These are phyloP conservation scores for Standfussiana lucernea DNA, from an alignment of 2,888 invertebrate genomes.

Conservation along the genomic window DNA sequence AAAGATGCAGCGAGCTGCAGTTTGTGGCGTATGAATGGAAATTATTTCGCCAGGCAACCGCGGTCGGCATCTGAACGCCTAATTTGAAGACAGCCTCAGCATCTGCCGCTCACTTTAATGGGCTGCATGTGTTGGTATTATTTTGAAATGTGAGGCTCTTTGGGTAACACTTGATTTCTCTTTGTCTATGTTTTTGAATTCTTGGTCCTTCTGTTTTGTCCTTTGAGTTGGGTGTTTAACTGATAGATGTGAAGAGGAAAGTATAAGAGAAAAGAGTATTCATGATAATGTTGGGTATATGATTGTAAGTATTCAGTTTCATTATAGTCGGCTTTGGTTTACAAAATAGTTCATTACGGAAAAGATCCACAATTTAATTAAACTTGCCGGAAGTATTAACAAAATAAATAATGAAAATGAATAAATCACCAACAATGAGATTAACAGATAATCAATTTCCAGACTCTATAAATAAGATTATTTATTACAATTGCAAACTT, in stretches of 20 bases:
- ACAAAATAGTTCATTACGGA: background rate
- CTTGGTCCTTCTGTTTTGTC: background rate
- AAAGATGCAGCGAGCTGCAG: slow-evolving; percentile 66
- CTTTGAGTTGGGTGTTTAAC: background rate
- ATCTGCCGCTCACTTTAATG: slow-evolving; percentile 56
- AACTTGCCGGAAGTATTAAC: slow-evolving; percentile 10
- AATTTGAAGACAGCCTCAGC: slow-evolving; percentile 65
- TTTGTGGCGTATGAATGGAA: slow-evolving; percentile 65
- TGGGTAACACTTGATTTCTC: slow-evolving; percentile 16
- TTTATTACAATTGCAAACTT: slow-evolving; percentile 39
- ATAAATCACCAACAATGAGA: slow-evolving; percentile 13
- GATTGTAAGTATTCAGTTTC: background rate
- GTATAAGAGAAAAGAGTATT: background rate
- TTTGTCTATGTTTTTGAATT: slow-evolving; percentile 8
- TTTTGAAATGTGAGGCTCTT: slow-evolving; percentile 42
- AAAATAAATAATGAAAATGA: slow-evolving; percentile 19
- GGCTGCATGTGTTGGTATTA: slow-evolving; percentile 49
- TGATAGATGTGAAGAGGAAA: background rate
- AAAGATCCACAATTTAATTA: slow-evolving; percentile 4
- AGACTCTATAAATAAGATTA: slow-evolving; percentile 41
- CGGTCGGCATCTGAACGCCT: slow-evolving; percentile 54
- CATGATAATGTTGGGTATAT: background rate
- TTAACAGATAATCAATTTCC: slow-evolving; percentile 32
- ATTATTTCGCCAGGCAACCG: slow-evolving; percentile 60
- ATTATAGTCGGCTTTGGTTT: background rate